A percentile compares a stretch with the other conserved stretches of the same genome.
Evolutionary conservation across 2,113 vertebrate genomes (phyloP).

Genomic region (Piprites chloris): DNA sequence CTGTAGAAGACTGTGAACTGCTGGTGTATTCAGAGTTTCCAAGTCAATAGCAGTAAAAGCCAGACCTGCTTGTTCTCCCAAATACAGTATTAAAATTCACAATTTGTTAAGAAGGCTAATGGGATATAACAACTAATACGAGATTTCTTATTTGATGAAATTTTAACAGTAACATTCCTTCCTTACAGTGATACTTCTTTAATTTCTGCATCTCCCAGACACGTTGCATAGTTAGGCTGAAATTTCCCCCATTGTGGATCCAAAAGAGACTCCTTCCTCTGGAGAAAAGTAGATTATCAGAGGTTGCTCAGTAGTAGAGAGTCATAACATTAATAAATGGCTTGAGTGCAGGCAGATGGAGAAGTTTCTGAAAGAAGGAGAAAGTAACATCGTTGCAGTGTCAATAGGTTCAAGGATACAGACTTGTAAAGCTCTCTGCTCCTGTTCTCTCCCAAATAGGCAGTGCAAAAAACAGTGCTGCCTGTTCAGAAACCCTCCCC

Average conservation of each 20-base stretch:
- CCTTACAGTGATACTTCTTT: background rate
- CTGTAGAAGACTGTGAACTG: background rate
- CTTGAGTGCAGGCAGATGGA: background rate
- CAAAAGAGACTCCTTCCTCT: background rate
- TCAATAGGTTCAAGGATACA: background rate
- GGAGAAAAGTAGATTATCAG: background rate
- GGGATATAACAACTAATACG: background rate
- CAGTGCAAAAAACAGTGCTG: background rate
- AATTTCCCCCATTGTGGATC: background rate
- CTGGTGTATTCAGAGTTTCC: constrained; percentile 12
- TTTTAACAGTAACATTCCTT: background rate
- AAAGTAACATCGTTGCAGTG: background rate
- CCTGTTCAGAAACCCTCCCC: background rate
- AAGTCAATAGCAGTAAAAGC: constrained; percentile 23
- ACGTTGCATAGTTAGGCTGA: background rate
- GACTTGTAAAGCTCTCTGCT: background rate
- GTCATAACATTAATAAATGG: background rate
- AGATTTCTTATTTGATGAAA: background rate
- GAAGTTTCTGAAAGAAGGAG: background rate
- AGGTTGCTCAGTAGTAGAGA: background rate
- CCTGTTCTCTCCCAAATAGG: background rate
- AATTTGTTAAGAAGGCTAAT: background rate
- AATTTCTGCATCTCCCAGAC: background rate
- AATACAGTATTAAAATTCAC: background rate
- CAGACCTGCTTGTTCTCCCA: background rate